Evolutionary conservation across 2,113 vertebrate species (phyloP), one percentile per base, ranked within the genome.

Genomic region (Corythaeola cristata): DNA sequence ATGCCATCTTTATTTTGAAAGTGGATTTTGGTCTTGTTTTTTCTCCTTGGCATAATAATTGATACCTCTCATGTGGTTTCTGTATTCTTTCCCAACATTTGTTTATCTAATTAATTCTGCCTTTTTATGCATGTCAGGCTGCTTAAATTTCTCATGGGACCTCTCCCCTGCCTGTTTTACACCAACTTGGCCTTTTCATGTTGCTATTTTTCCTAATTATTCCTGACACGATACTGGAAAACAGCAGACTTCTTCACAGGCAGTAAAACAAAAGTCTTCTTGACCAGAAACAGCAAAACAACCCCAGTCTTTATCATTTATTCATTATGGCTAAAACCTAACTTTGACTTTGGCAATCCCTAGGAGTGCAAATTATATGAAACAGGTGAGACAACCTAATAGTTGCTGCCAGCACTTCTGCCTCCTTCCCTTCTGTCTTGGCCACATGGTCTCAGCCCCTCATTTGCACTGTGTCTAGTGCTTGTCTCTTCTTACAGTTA

Each of bases 161-260:
- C 26, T 92, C 50, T 87, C 32, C 35, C 15, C 66, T 96, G 88
- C 39, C 69, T 84, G 27, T 83, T 12, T 90, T 90, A 79, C 6
- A 79, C 66, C 77, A 80, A 89, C 88, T 39, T 91, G 90, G 73
- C 69, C 94, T 97, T 95, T 95, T 95, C 66, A 66, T 66, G 41
- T 88, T 94, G 87, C 45, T 85, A 10, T 89, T 85, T 89, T 95
- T 89, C 35, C 63, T 95, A 91, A 95, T 97, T 96, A 92, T 87
- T 19, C 32, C 84, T 91, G 92, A 79, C 71, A 82, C 0, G 0
- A 15, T 76, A 37, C 20, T 75, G 82, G 73, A 72, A 87, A 94
- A 87, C 16, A 69, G 28, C 50, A 69, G 24, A 60, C 64, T 81
- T 88, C 50, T 41, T 93, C 56, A 72, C 27, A 87, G 80, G 66